Percentiles rank a stretch among this genome's conserved stretches.
Conservation (phyloP, 2,113 vertebrate genomes). For the Leucopternis melanops region DNA sequence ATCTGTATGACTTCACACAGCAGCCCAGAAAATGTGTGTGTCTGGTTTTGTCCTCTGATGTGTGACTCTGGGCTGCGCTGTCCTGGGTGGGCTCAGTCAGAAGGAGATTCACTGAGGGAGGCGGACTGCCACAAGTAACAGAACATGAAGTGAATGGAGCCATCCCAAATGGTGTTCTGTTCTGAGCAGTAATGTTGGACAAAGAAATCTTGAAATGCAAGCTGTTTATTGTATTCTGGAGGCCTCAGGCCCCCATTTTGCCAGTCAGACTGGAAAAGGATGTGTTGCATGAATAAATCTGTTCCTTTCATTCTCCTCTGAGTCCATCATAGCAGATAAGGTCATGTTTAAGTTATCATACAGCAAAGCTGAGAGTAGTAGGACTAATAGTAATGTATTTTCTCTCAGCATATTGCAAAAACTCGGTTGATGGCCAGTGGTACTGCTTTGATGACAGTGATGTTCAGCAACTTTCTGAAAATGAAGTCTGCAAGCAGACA, state of each 20-base stretch:
- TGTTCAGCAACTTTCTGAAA: conserved; percentile 87
- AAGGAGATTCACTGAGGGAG: neutral
- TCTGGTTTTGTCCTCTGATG: neutral
- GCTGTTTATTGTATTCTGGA: neutral
- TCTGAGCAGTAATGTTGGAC: neutral
- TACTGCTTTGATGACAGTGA: conserved; percentile 99
- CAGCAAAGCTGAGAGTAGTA: neutral
- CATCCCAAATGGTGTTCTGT: neutral
- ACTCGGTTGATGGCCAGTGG: conserved; percentile 96
- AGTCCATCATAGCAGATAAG: neutral
- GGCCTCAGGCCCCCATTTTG: neutral
- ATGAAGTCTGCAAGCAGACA: conserved; percentile 89
- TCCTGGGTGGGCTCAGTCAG: neutral
- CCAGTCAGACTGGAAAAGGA: neutral
- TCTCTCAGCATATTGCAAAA: conserved; percentile 91
- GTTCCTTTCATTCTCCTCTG: neutral
- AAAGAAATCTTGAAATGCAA: neutral
- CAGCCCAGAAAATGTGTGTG: neutral
- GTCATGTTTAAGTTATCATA: neutral
- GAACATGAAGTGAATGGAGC: neutral
- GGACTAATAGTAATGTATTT: neutral
- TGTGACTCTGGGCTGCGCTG: neutral
- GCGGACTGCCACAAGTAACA: neutral
- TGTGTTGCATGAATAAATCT: neutral
- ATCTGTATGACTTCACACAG: neutral